Percentiles rank a stretch among this genome's conserved stretches.
These are phyloP conservation scores for Craniophora ligustri DNA, from an alignment of 2,888 invertebrate genomes.

Conservation along the genomic window DNA sequence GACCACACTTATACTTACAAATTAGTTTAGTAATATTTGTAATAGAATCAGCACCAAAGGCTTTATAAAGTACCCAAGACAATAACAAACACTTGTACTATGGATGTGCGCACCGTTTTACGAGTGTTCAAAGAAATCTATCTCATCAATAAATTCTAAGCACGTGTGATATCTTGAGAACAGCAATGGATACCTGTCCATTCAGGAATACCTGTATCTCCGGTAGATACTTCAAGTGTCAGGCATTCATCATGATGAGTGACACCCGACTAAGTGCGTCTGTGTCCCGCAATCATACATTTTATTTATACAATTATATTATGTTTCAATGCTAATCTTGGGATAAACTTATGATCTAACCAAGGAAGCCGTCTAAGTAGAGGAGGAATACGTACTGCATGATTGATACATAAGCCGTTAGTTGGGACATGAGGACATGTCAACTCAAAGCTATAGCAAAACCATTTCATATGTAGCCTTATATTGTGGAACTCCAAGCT, in stretches of 20 bases:
- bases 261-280: conserved; percentile 45
- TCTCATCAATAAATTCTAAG: conserved; percentile 35
- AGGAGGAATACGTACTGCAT: no score
- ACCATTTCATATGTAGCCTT: no score
- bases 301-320: conserved; percentile 50
- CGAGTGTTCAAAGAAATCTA: background rate
- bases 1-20: no score
- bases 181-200: conserved; percentile 42
- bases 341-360: conserved; percentile 25
- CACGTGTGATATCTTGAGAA: conserved; percentile 41
- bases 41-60: no score
- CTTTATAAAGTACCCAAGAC: background rate
- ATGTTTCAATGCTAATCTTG: conserved; percentile 43
- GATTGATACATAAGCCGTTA: no score
- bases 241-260: conserved; percentile 44
- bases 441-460: no score
- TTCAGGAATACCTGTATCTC: conserved; percentile 38
- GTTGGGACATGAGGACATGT: no score
- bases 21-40: no score
- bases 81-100: background rate
- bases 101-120: background rate
- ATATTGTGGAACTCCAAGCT: no score
- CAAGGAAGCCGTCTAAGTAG: conserved; percentile 16
- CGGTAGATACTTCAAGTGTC: conserved; percentile 49
- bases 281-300: conserved; percentile 44